Evolutionary conservation across 2,888 invertebrate genomes (phyloP).

Genomic region (Helleia helle): DNA sequence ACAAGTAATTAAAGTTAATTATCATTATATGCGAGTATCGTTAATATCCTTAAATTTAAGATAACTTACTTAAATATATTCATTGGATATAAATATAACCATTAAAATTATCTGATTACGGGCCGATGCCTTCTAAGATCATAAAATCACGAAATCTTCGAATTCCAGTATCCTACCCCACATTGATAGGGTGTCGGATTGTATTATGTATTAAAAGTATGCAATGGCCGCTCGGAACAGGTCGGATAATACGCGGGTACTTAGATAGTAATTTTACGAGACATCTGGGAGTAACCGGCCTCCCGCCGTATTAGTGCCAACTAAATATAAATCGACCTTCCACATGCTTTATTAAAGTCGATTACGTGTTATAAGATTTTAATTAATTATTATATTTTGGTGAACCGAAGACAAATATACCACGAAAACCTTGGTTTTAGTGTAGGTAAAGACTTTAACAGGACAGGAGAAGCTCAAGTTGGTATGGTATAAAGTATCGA

Average conservation of each 20-base stretch:
- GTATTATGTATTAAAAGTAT: conserved; percentile 46
- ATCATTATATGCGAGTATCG: background rate
- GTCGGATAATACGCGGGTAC: conserved; percentile 53
- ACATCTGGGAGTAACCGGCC: conserved; percentile 47
- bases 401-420: too few species aligned
- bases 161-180: conserved; percentile 36
- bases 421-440: too few species aligned
- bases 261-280: conserved; percentile 67
- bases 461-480: too few species aligned
- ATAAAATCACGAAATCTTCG: conserved; percentile 24
- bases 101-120: conserved; percentile 23
- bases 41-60: conserved; percentile 11
- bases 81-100: conserved; percentile 21
- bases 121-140: conserved; percentile 14
- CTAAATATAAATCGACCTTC: conserved; percentile 31
- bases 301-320: conserved; percentile 29
- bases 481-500: too few species aligned
- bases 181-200: conserved; percentile 50
- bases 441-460: too few species aligned
- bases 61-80: conserved; percentile 27
- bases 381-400: background rate
- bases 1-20: background rate
- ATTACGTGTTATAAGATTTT: background rate
- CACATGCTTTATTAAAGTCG: conserved; percentile 16
- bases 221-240: conserved; percentile 47